Percentiles rank a stretch among this genome's conserved stretches.
These are phyloP conservation scores for Acleris holmiana DNA, from an alignment of 2,888 invertebrate genomes.

Conservation along the genomic window DNA sequence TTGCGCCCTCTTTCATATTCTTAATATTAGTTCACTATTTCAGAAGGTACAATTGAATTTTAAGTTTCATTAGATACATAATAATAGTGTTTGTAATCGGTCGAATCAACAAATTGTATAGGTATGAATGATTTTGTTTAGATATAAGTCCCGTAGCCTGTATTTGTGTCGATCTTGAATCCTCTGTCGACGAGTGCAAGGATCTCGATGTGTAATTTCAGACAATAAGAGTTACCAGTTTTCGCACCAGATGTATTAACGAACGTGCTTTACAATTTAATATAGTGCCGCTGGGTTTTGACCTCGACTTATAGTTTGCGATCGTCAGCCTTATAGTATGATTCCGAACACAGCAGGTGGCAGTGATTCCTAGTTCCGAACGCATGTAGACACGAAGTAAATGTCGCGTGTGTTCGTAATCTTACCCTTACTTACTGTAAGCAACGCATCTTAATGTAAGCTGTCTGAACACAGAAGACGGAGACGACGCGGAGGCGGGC, in stretches of 20 bases:
- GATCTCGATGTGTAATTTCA: constrained; percentile 49
- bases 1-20: neutral
- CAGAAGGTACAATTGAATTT: constrained; percentile 28
- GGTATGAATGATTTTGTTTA: constrained; percentile 21
- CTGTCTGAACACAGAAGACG: too few relatives aligned
- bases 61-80: constrained; percentile 21
- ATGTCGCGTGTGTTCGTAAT: too few relatives aligned
- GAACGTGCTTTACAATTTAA: constrained; percentile 50
- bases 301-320: too few relatives aligned
- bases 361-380: too few relatives aligned
- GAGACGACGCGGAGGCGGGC: too few relatives aligned
- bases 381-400: too few relatives aligned
- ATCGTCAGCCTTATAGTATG: too few relatives aligned
- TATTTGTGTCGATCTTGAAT: constrained; percentile 38
- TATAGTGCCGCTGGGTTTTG: neutral
- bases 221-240: constrained; percentile 76
- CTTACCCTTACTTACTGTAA: neutral
- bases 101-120: constrained; percentile 20
- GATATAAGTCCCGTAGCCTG: constrained; percentile 16
- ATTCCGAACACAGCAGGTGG: too few relatives aligned
- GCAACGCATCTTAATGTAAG: neutral
- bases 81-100: constrained; percentile 5
- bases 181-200: constrained; percentile 43
- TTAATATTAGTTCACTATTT: constrained; percentile 13
- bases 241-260: constrained; percentile 53